Evolutionary conservation across 2,888 invertebrate species (phyloP).

Genomic region (Melanargia galathea): DNA sequence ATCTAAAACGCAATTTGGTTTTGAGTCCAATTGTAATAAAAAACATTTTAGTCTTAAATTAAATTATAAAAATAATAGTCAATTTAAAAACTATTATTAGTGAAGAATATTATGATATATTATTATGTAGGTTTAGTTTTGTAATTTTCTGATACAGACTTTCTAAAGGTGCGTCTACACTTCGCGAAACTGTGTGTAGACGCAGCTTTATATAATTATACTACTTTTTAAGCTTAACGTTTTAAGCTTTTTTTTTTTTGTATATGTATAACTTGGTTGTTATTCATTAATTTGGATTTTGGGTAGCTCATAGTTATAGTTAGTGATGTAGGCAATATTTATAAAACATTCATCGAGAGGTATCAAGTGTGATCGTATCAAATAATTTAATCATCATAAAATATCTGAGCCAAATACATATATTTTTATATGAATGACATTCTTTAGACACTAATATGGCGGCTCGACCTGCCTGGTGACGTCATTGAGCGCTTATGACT

Average conservation of each 20-base stretch:
- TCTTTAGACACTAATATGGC: too few relatives aligned
- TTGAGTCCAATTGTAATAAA: slow-evolving; percentile 63
- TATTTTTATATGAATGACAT: not conserved
- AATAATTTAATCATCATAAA: slow-evolving; percentile 1
- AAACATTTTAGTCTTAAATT: slow-evolving; percentile 64
- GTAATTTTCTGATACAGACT: slow-evolving; percentile 57
- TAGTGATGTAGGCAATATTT: slow-evolving; percentile 43
- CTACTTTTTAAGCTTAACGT: too few relatives aligned
- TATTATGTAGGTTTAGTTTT: slow-evolving; percentile 70
- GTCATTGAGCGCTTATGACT: too few relatives aligned
- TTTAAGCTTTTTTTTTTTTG: slow-evolving; percentile 53
- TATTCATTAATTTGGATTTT: slow-evolving; percentile 65
- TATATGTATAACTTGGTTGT: slow-evolving; percentile 71
- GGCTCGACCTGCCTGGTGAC: too few relatives aligned
- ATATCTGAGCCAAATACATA: slow-evolving; percentile 19
- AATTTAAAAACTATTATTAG: slow-evolving; percentile 52
- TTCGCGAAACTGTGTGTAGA: too few relatives aligned
- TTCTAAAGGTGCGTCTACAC: too few relatives aligned
- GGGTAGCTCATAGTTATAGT: slow-evolving; percentile 64
- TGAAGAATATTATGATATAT: slow-evolving; percentile 52
- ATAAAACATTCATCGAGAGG: slow-evolving; percentile 34
- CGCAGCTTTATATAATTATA: too few relatives aligned
- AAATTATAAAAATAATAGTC: slow-evolving; percentile 65
- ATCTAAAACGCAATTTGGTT: slow-evolving; percentile 61
- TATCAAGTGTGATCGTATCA: not conserved